Percentiles rank a stretch among this genome's conserved stretches.
These are phyloP conservation scores for Pterophyllum scalare DNA, from an alignment of 2,113 vertebrate genomes.

Conservation along the genomic window DNA sequence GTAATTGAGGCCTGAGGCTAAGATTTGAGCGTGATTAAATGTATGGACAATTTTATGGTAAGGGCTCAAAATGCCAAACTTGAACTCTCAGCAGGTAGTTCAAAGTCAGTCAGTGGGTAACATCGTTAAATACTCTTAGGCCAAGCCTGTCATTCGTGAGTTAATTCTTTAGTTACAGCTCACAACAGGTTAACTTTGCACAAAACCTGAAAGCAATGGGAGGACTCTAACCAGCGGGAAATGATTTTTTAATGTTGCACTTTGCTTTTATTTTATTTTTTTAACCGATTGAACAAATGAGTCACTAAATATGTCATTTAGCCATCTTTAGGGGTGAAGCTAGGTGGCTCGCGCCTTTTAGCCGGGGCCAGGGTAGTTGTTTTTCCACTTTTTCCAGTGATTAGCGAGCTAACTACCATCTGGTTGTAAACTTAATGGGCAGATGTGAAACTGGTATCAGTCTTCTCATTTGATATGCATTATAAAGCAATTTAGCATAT, in stretches of 20 bases:
- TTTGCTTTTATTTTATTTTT: not conserved
- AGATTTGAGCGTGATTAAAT: not conserved
- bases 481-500: not conserved
- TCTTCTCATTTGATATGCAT: not conserved
- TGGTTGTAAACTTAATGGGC: not conserved
- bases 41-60: not conserved
- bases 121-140: not conserved
- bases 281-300: not conserved
- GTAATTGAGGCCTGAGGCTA: not conserved
- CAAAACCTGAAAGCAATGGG: not conserved
- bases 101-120: not conserved
- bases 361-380: not conserved
- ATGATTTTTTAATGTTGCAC: no score
- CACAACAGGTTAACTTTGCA: not conserved
- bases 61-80: not conserved
- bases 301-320: not conserved
- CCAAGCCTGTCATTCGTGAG: no score
- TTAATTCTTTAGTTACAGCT: not conserved
- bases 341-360: not conserved
- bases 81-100: not conserved
- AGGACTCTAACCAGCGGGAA: not conserved
- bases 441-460: not conserved
- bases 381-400: not conserved
- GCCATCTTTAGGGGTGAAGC: not conserved
- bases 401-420: not conserved